Conservation (phyloP, 2,113 vertebrate species). For the Hemichromis elongatus region DNA sequence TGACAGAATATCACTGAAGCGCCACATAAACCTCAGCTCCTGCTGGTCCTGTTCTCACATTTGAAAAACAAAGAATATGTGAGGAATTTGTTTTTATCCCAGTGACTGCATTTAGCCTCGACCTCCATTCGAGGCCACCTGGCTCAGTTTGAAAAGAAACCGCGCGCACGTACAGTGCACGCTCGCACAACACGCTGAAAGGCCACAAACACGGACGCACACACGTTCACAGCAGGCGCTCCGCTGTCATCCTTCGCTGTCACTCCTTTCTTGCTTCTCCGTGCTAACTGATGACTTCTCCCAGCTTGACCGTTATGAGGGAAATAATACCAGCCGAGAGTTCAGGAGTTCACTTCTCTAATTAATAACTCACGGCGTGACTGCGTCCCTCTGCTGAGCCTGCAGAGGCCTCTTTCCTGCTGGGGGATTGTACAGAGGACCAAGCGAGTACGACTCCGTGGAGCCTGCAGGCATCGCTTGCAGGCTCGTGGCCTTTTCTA, state of each 20-base stretch:
- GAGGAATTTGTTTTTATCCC: not conserved
- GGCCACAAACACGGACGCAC: not conserved
- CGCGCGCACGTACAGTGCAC: not conserved
- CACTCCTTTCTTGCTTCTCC: not conserved
- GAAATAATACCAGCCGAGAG: slow-evolving; percentile 37
- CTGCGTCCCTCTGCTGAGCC: not conserved
- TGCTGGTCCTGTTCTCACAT: not conserved
- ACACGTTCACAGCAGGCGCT: not conserved
- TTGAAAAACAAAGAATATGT: not conserved
- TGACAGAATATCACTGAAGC: not conserved
- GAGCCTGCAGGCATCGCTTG: slow-evolving; percentile 6
- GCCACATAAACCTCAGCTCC: not conserved
- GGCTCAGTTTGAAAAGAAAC: not conserved
- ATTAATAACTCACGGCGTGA: slow-evolving; percentile 43
- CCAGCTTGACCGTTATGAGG: slow-evolving; percentile 4
- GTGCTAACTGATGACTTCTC: slow-evolving; percentile 29
- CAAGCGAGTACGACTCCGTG: not conserved
- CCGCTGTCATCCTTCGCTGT: slow-evolving; percentile 8
- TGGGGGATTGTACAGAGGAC: not conserved
- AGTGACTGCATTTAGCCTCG: not conserved
- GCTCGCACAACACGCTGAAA: not conserved
- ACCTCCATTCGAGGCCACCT: not conserved
- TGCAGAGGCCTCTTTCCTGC: not conserved
- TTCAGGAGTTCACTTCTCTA: slow-evolving; percentile 52
- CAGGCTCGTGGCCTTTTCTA: not conserved